A percentile compares a stretch with the other conserved stretches of the same genome.
Conservation (phyloP, 2,113 vertebrate genomes). For the Aviceda subcristata region DNA sequence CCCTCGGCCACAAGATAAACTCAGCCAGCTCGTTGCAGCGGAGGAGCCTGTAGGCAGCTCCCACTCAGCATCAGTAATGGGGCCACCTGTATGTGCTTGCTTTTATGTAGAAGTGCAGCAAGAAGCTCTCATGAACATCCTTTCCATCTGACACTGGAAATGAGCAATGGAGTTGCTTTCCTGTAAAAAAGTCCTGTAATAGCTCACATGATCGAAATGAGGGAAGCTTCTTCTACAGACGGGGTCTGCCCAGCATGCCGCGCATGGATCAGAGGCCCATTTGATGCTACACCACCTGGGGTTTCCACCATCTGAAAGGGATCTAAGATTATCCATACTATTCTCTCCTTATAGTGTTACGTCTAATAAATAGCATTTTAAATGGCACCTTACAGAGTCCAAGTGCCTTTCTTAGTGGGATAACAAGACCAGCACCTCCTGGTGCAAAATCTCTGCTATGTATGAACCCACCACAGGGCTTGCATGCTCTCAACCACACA, state of each 20-base stretch:
- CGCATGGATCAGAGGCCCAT: fast-evolving
- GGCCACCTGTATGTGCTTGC: not conserved
- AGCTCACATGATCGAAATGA: fast-evolving
- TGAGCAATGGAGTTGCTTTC: not conserved
- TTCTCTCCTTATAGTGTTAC: not conserved
- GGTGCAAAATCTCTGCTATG: not conserved
- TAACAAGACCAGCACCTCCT: not conserved
- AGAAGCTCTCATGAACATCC: not conserved
- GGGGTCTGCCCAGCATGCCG: not conserved
- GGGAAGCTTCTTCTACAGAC: not conserved
- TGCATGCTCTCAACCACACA: not conserved
- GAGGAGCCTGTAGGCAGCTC: not conserved
- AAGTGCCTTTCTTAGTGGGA: not conserved
- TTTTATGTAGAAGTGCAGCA: not conserved
- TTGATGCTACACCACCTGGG: not conserved
- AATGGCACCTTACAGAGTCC: not conserved
- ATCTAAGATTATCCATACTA: fast-evolving
- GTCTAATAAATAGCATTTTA: not conserved
- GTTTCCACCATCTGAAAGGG: not conserved
- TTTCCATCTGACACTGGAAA: not conserved
- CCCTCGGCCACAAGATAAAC: not conserved
- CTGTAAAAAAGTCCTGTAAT: not conserved
- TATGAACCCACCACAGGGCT: too few relatives aligned
- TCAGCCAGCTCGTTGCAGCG: not conserved
- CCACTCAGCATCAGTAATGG: not conserved